Percentiles rank a stretch among this genome's conserved stretches.
Conservation (phyloP, 1,140 invertebrate genomes). For the Euwallacea similis region DNA sequence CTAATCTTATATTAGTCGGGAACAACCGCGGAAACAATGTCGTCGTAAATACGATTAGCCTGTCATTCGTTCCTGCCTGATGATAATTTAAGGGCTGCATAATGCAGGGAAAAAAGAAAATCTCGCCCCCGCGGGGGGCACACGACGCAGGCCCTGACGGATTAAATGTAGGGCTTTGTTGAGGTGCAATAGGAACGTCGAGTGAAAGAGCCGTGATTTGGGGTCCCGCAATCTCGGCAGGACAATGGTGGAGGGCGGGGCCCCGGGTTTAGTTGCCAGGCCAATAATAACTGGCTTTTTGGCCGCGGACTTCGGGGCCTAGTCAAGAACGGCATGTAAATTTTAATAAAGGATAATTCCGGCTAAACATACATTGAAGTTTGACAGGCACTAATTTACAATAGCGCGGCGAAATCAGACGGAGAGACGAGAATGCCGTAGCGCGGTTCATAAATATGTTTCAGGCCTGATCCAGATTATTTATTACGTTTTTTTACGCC, state of each 20-base stretch:
- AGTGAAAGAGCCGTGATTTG: conserved; percentile 35
- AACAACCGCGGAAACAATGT: conserved; percentile 24
- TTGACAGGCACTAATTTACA: no score
- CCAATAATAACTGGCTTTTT: conserved; percentile 25
- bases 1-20: conserved; percentile 34
- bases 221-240: conserved; percentile 31
- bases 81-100: no score
- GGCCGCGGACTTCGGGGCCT: no score
- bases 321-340: no score
- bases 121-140: neutral
- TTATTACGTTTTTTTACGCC: no score
- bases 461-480: no score
- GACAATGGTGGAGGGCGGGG: conserved; percentile 30
- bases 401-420: no score
- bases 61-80: neutral
- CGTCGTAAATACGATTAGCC: conserved; percentile 1
- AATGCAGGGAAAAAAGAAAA: neutral
- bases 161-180: conserved; percentile 14
- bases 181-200: conserved; percentile 20
- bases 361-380: no score
- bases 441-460: no score
- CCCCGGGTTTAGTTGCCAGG: conserved; percentile 12
- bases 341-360: no score
- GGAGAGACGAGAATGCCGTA: no score
- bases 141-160: neutral